Evolutionary conservation across 2,888 invertebrate genomes (phyloP), one percentile per base, ranked within the genome.

Genomic region (Apodemia zela): DNA sequence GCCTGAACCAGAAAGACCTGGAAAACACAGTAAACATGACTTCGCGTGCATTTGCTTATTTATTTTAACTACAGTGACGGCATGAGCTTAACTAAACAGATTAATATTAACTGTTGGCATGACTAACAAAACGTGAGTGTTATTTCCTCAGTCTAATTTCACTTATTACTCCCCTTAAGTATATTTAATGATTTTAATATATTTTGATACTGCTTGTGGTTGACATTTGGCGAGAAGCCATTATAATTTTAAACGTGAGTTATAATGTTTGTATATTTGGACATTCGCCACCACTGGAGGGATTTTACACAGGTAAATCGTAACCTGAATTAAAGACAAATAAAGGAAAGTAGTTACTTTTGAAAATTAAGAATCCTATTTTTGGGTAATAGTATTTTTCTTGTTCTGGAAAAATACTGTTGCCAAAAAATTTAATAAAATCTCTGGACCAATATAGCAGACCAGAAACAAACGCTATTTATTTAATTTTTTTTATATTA

Each of bases 1-100:
- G 63, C 94, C 94, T 13, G 93, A 93, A 68, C 80, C 92, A 3
- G 84, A 90, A 71, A 70, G 92, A 76, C 75, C 93, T 77, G 77
- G 89, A 89, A 84, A 71, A 84, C 81, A 72, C 84, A 93, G 80
- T 94, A 93, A 90, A 81, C 71, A 75, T 69, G 67, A 73, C 70
- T 65, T 68, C 69, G 68, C 59, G 59, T 35, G 62, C 58, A 45
- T 63, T 60, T 59, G 59, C 63, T 61, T 62, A 60, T 45, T 62
- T 49, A 29, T 69, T 63, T 58, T 65, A 68, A 66, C 66, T 64
- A 59, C 61, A 67, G 68, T 63, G 60, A 64, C 54, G 74, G 81
- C 83, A 80, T 82, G 75, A 73, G 69, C 65, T 57, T 71, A 71
- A 73, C 68, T 77, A 85, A 84, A 84, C 78, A 66, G 63, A 78